Evolutionary conservation across 2,113 vertebrate species (phyloP).

Genomic region (Petaurus breviceps): DNA sequence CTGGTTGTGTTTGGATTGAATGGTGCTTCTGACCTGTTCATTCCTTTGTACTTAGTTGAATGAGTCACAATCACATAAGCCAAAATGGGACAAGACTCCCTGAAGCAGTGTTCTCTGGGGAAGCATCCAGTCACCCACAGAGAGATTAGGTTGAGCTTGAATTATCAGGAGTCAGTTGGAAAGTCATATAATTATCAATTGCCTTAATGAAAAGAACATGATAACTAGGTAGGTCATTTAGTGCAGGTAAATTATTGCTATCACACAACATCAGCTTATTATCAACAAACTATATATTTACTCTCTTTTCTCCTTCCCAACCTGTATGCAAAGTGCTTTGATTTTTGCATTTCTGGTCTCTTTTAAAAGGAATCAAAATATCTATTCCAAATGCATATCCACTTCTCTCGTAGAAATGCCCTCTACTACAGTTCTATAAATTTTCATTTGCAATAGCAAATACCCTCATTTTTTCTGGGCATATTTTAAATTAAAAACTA

Average conservation of each 20-base stretch:
- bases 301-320: not conserved
- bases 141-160: not conserved
- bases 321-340: not conserved
- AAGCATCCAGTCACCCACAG: not conserved
- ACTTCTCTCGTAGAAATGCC: not conserved
- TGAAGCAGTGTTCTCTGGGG: not conserved
- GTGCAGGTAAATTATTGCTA: not conserved
- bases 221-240: not conserved
- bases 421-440: not conserved
- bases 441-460: not conserved
- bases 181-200: not conserved
- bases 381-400: not conserved
- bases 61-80: not conserved
- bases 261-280: not conserved
- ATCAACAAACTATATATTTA: not conserved
- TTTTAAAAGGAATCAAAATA: not conserved
- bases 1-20: not conserved
- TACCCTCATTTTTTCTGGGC: not conserved
- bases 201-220: not conserved
- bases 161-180: not conserved
- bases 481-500: not conserved
- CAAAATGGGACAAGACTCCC: not conserved
- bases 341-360: not conserved
- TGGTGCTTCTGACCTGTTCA: not conserved
- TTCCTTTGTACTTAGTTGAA: not conserved